phyloP scores from a whole-genome alignment of 2,113 vertebrate genomes.

The Zingel zingel region DNA sequence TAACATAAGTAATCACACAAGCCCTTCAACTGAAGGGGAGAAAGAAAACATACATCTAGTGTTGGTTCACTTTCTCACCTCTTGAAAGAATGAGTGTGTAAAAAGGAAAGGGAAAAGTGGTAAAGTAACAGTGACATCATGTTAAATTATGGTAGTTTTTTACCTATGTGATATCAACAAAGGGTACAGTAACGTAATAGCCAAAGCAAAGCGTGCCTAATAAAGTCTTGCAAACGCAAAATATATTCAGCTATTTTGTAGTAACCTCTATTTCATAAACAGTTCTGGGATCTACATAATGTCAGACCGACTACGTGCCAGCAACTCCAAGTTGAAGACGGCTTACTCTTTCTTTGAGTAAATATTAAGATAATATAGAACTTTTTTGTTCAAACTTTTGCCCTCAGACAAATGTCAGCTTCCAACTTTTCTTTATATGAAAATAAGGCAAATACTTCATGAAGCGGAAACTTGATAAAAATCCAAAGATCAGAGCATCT shows the following conservation, averaged over 20 bases:
- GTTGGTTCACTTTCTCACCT: conserved; percentile 54
- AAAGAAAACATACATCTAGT: conserved; percentile 60
- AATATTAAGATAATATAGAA: conserved; percentile 67
- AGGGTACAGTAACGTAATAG: not conserved
- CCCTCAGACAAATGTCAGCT: conserved; percentile 30
- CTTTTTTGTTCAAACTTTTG: conserved; percentile 66
- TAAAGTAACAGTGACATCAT: not conserved
- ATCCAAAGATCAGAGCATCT: conserved; percentile 83
- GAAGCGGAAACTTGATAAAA: conserved; percentile 84
- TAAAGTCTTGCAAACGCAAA: not conserved
- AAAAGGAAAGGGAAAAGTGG: not conserved
- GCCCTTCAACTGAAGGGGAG: conserved; percentile 63
- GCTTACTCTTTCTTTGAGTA: conserved; percentile 49
- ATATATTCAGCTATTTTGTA: not conserved
- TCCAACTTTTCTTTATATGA: conserved; percentile 82
- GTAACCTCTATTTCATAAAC: not conserved
- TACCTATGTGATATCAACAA: not conserved
- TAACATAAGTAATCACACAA: conserved; percentile 74
- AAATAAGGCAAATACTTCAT: conserved; percentile 83
- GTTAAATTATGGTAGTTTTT: not conserved
- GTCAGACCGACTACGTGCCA: not conserved
- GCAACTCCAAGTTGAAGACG: conserved; percentile 16
- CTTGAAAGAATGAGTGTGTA: conserved; percentile 15
- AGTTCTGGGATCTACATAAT: not conserved
- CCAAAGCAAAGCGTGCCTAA: not conserved